Evolutionary conservation across 2,113 vertebrate species (phyloP), one percentile per base, ranked within the genome.

Genomic region (Mastomys coucha): DNA sequence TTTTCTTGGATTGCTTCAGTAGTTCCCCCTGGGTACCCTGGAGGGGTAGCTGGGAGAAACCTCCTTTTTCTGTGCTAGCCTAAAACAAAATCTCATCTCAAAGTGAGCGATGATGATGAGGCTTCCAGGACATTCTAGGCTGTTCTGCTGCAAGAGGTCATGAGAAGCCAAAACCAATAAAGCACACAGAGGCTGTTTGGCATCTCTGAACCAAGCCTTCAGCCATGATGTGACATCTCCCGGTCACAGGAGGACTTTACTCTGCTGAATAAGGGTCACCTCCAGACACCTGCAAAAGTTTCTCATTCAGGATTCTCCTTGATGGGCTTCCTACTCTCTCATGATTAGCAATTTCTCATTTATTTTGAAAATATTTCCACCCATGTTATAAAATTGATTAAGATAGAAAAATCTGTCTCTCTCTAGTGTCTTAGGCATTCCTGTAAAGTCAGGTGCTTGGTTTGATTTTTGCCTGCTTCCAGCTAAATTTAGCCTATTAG

Each of bases 151-250:
- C 96, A 97, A 98, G 98, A 98, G 98, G 98, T 98, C 98, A 98
- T 87, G 51, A 63, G 67, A 91, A 98, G 98, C 97, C 98, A 98
- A 98, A 98, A 95, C 97, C 97, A 99, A 98, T 98, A 98, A 98
- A 98, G 96, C 91, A 84, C 91, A 82, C 93, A 92, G 91, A 98
- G 94, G 94, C 98, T 97, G 96, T 96, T 91, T 88, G 97, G 98
- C 98, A 87, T 56, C 67, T 95, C 91, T 2, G 88, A 97, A 97
- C 97, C 98, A 98, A 98, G 96, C 96, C 96, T 97, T 98, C 97
- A 93, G 97, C 97, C 98, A 97, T 91, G 97, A 98, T 98, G 97
- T 96, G 98, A 98, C 98, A 97, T 97, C 0, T 0, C 80, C 33
- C n/a, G 98, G 98, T 98, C 98, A 98, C 95, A 78, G 1, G 69